phyloP scores from a whole-genome alignment of 1,140 invertebrate genomes.

The Magallana gigas region DNA sequence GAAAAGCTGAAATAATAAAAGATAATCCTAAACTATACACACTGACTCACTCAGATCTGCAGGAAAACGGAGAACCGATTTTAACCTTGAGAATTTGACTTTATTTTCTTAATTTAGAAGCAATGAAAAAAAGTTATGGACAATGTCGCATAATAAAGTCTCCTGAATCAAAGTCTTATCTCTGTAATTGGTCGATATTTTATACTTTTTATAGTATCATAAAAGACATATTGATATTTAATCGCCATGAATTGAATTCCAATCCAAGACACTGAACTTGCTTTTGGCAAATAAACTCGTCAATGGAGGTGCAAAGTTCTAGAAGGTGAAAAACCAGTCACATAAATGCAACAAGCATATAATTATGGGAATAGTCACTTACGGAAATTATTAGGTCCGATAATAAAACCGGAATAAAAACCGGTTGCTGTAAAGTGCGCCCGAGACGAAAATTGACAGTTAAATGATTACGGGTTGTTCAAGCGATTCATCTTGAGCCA shows the following conservation, averaged over 20 bases:
- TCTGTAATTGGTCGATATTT: too few species aligned
- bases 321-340: not conserved
- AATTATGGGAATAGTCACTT: not conserved
- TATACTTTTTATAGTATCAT: too few species aligned
- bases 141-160: too few species aligned
- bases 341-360: not conserved
- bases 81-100: too few species aligned
- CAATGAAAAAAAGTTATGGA: too few species aligned
- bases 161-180: too few species aligned
- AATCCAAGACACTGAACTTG: not conserved
- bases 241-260: not conserved
- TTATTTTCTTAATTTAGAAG: too few species aligned
- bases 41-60: not conserved
- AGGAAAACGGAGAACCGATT: not conserved
- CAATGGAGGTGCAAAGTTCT: not conserved
- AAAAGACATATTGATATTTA: too few species aligned
- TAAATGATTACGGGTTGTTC: not conserved
- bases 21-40: not conserved
- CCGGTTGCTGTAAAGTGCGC: not conserved
- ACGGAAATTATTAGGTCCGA: not conserved
- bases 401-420: not conserved
- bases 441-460: not conserved
- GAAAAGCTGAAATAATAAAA: slow-evolving; percentile 7
- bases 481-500: not conserved
- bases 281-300: not conserved